These are phyloP conservation scores for Mimas tiliae DNA, from an alignment of 2,888 invertebrate genomes.

Conservation along the genomic window DNA sequence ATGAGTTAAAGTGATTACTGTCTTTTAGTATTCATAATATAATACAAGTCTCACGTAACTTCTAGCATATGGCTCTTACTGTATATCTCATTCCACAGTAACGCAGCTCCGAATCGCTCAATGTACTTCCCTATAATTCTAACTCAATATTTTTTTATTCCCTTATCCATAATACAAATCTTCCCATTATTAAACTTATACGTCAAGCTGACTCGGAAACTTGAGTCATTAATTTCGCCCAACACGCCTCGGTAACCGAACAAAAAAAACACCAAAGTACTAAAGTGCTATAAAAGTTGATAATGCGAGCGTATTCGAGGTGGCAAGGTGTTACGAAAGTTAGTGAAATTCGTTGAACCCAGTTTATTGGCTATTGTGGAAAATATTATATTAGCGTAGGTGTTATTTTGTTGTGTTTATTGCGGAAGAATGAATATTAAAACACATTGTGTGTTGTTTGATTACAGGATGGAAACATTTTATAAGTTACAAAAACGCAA, in stretches of 20 bases:
- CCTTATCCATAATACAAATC: not conserved
- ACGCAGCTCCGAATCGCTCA: too few relatives aligned
- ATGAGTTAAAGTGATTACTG: too few relatives aligned
- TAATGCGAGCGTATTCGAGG: slow-evolving; percentile 8
- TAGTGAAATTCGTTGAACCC: not conserved
- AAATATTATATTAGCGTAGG: not conserved
- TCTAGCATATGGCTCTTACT: too few relatives aligned
- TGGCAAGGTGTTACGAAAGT: slow-evolving; percentile 15
- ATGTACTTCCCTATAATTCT: too few relatives aligned
- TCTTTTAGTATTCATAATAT: too few relatives aligned
- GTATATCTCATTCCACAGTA: too few relatives aligned
- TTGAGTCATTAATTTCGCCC: slow-evolving; percentile 10
- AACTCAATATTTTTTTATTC: not conserved
- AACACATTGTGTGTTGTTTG: too few relatives aligned
- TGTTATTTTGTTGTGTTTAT: not conserved
- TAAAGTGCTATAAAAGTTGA: slow-evolving; percentile 5
- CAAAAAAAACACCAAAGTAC: slow-evolving; percentile 9
- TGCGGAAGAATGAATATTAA: not conserved
- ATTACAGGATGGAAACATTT: too few relatives aligned
- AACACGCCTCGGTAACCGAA: slow-evolving; percentile 1
- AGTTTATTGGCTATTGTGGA: slow-evolving; percentile 6
- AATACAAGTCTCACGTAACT: too few relatives aligned
- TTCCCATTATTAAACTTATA: slow-evolving; percentile 7
- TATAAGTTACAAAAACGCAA: too few relatives aligned
- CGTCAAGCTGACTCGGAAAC: not conserved